Conservation (phyloP, 2,113 vertebrate genomes). For the Sturnira hondurensis region DNA sequence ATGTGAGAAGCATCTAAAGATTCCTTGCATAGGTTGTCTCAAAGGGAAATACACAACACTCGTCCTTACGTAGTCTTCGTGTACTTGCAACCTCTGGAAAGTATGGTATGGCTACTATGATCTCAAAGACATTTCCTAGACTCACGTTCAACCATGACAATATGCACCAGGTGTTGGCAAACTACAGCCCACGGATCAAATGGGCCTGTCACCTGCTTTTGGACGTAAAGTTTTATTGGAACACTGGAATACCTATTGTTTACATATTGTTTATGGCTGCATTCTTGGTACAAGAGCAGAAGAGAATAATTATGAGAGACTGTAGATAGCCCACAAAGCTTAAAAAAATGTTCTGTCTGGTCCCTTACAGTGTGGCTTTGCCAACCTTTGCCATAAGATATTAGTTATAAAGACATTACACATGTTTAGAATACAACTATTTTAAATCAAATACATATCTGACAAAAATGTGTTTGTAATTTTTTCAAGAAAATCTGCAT, state of each 20-base stretch:
- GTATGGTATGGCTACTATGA: background rate
- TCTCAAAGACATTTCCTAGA: conserved; percentile 1
- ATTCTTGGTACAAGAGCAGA: background rate
- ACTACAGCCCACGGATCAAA: background rate
- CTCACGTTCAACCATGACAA: background rate
- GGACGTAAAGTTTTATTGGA: background rate
- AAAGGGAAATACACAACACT: background rate
- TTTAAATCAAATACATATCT: conserved; percentile 7
- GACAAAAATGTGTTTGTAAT: background rate
- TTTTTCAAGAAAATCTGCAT: background rate
- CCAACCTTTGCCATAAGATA: background rate
- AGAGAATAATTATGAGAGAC: background rate
- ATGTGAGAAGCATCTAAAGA: background rate
- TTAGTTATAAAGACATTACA: background rate
- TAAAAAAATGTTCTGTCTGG: background rate
- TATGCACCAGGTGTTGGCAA: background rate
- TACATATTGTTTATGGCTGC: background rate
- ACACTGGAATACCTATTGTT: background rate
- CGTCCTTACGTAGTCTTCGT: background rate
- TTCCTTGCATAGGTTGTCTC: background rate
- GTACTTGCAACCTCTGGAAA: conserved; percentile 1
- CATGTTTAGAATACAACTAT: background rate
- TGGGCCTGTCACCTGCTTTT: background rate
- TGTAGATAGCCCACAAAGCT: background rate
- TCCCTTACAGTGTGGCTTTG: background rate